A percentile compares a stretch with the other conserved stretches of the same genome.
phyloP scores from a whole-genome alignment of 2,888 invertebrate species.

The Sesamia inferens region DNA sequence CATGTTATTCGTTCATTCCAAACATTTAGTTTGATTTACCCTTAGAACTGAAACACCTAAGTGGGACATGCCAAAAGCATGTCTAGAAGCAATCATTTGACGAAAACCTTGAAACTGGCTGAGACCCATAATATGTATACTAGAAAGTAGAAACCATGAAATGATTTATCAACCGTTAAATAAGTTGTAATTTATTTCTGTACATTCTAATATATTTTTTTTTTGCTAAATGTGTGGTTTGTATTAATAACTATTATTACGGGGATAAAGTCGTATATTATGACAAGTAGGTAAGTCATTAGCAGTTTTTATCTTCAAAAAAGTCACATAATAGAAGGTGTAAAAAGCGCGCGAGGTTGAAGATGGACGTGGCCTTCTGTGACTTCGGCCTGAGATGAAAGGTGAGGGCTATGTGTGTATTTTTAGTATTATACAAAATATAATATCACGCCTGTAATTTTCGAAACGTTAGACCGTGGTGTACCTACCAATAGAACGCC shows the following conservation, averaged over 20 bases:
- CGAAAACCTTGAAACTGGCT: conserved; percentile 37
- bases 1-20: neutral
- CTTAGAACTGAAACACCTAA: neutral
- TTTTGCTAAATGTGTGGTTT: conserved; percentile 5
- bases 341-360: neutral
- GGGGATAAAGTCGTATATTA: conserved; percentile 15
- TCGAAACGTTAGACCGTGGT: neutral
- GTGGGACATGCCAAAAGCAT: conserved; percentile 30
- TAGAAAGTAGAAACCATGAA: conserved; percentile 20
- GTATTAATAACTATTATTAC: conserved; percentile 16
- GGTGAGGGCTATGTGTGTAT: no score
- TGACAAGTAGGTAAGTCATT: neutral
- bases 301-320: conserved; percentile 4
- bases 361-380: neutral
- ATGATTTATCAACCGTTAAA: conserved; percentile 36
- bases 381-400: neutral
- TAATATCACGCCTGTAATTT: neutral
- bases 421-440: neutral
- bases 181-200: conserved; percentile 37
- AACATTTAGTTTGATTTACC: conserved; percentile 13
- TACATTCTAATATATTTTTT: conserved; percentile 13
- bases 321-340: neutral
- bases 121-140: conserved; percentile 18
- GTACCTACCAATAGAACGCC: neutral
- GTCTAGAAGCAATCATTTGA: conserved; percentile 51